These are phyloP conservation scores for Apodemus speciosus DNA, from an alignment of 2,113 vertebrate species.

Conservation along the genomic window DNA sequence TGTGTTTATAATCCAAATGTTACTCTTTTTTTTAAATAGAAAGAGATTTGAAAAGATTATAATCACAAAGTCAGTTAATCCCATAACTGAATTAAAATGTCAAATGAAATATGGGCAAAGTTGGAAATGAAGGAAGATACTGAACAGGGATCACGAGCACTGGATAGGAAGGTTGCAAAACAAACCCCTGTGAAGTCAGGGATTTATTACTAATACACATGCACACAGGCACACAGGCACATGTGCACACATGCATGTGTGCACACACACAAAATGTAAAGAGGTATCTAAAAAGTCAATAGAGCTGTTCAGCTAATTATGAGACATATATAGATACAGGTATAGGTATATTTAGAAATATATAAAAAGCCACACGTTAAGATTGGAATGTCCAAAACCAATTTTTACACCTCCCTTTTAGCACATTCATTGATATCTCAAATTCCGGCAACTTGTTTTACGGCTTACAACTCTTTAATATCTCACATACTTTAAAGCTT, in stretches of 20 bases:
- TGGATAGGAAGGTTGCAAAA: not conserved
- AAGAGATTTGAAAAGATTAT: not conserved
- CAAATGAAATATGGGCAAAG: not conserved
- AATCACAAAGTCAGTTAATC: constrained; percentile 11
- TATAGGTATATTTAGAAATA: not conserved
- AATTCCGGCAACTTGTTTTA: constrained; percentile 19
- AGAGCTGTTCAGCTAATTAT: not conserved
- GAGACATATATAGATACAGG: no score
- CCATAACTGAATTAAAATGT: constrained; percentile 27
- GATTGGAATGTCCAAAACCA: not conserved
- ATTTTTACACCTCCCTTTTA: constrained; percentile 43
- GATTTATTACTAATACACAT: not conserved
- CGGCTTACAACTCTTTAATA: constrained; percentile 11
- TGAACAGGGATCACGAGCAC: not conserved
- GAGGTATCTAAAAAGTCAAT: not conserved
- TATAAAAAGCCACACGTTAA: not conserved
- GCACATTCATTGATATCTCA: not conserved
- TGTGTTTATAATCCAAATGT: not conserved
- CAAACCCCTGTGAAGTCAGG: not conserved
- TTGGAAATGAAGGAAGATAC: not conserved
- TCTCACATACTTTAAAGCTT: not conserved
- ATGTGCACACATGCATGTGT: not conserved
- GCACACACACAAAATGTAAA: not conserved
- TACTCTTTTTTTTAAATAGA: constrained; percentile 2
- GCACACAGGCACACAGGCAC: not conserved